These are phyloP conservation scores for Chunga burmeisteri DNA, from an alignment of 2,113 vertebrate genomes.

Conservation along the genomic window DNA sequence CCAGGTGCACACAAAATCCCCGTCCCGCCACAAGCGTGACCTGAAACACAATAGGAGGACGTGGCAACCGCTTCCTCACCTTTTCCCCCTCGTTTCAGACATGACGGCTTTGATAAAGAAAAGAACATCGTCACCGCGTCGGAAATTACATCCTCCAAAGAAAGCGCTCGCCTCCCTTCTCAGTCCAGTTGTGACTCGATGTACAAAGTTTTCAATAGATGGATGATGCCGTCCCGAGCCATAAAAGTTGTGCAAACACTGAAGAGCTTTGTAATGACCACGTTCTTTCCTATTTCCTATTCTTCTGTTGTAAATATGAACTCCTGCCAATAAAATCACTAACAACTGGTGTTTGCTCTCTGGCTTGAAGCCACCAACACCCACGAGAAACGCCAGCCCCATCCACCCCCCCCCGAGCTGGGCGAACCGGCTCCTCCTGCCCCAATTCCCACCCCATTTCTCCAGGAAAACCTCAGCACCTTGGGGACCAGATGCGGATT, in stretches of 20 bases:
- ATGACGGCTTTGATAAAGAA: rapidly evolving
- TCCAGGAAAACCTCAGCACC: background rate
- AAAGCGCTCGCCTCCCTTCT: rapidly evolving
- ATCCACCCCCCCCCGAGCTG: background rate
- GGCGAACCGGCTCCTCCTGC: background rate
- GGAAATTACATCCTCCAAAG: rapidly evolving
- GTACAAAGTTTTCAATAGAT: background rate
- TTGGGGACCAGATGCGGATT: background rate
- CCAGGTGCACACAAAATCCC: rapidly evolving
- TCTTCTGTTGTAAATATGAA: background rate
- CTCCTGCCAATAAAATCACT: background rate
- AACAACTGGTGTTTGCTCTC: background rate
- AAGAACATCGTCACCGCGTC: rapidly evolving
- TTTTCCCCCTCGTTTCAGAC: background rate
- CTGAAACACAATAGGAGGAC: background rate
- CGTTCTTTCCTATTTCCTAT: background rate
- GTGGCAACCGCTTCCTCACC: background rate
- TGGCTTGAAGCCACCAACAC: background rate
- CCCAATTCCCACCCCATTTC: background rate
- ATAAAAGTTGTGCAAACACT: rapidly evolving
- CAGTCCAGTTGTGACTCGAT: rapidly evolving
- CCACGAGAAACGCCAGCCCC: background rate
- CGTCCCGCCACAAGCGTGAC: rapidly evolving
- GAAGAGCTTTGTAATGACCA: background rate
- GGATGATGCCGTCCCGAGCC: rapidly evolving